These are phyloP conservation scores for Myrmecophaga tridactyla DNA, from an alignment of 2,113 vertebrate genomes.

Conservation along the genomic window DNA sequence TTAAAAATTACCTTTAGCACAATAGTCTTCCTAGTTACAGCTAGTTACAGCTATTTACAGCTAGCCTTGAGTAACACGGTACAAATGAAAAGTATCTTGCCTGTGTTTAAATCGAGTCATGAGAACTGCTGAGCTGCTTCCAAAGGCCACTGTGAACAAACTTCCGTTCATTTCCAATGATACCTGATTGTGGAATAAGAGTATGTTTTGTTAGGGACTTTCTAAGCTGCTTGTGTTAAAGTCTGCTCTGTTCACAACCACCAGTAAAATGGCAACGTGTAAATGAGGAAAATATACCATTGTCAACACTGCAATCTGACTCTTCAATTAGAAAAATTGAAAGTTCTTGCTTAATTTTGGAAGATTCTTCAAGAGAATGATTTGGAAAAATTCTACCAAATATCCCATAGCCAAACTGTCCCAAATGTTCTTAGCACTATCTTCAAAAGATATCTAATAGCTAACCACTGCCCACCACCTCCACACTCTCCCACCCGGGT, in stretches of 20 bases:
- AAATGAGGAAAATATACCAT: not conserved
- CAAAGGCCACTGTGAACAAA: not conserved
- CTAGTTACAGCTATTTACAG: not conserved
- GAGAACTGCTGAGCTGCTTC: not conserved
- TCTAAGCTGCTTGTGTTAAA: not conserved
- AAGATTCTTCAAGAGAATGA: not conserved
- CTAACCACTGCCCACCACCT: not conserved
- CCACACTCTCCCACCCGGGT: rapidly evolving
- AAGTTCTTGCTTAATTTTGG: not conserved
- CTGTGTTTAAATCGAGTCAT: not conserved
- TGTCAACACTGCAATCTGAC: not conserved
- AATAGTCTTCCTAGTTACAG: not conserved
- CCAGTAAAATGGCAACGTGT: not conserved
- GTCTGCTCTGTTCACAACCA: not conserved
- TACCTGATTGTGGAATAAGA: not conserved
- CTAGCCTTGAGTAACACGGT: not conserved
- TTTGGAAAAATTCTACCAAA: not conserved
- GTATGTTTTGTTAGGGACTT: not conserved
- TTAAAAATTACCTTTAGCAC: not conserved
- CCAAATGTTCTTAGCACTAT: not conserved
- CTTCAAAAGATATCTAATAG: not conserved
- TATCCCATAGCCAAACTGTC: not conserved
- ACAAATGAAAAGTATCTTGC: not conserved
- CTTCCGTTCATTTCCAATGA: not conserved
- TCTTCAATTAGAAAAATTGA: not conserved